Evolutionary conservation across 2,797 vertebrate species (phyloP).

Genomic region (Oreortyx pictus): DNA sequence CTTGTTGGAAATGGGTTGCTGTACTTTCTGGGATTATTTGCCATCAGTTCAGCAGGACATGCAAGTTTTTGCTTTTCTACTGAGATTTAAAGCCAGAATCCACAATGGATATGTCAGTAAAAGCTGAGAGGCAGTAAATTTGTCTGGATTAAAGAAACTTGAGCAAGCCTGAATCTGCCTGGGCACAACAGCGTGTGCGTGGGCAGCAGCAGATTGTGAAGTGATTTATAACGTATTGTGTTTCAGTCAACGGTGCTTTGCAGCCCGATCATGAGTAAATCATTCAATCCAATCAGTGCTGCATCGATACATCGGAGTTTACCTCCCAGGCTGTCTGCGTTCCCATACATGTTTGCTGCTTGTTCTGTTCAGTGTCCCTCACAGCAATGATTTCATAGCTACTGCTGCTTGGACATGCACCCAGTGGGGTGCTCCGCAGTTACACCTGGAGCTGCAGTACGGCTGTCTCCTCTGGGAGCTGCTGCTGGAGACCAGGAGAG

Average conservation of each 20-base stretch:
- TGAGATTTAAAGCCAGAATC: neutral
- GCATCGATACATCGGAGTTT: neutral
- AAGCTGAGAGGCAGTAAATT: neutral
- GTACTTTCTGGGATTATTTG: neutral
- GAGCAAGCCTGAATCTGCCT: neutral
- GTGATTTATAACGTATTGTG: neutral
- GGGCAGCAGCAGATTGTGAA: neutral
- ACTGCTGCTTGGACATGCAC: neutral
- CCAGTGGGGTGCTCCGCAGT: neutral
- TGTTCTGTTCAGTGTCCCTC: neutral
- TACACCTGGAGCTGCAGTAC: neutral
- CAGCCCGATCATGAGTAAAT: neutral
- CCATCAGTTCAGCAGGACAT: neutral
- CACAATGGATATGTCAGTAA: neutral
- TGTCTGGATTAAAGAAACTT: neutral
- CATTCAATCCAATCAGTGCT: neutral
- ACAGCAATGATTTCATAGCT: neutral
- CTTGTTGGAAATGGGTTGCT: neutral
- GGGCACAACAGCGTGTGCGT: rapidly evolving
- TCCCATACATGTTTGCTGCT: neutral
- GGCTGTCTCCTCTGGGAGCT: rapidly evolving
- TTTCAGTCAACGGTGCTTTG: neutral
- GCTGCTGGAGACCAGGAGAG: neutral
- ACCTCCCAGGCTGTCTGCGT: neutral
- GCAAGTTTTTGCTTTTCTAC: neutral